Percentiles rank a stretch among this genome's conserved stretches.
Conservation (phyloP, 2,888 invertebrate species). For the Automeris io region DNA sequence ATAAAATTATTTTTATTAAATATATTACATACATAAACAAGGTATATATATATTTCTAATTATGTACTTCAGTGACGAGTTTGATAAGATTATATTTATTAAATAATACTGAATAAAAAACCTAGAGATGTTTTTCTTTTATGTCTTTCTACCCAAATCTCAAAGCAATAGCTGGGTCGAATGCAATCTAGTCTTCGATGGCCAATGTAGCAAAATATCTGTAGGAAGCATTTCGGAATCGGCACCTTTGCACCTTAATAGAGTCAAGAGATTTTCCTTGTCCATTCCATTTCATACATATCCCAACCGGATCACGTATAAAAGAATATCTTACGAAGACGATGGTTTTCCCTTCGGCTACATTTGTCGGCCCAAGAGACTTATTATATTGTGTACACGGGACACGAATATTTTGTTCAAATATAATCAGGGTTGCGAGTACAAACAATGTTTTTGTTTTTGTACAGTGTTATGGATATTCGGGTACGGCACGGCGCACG, state of each 20-base stretch:
- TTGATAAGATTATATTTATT: too few species aligned
- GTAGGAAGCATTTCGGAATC: constrained; percentile 52
- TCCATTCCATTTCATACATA: constrained; percentile 55
- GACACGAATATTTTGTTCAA: constrained; percentile 69
- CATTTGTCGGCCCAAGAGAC: constrained; percentile 70
- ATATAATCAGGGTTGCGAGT: constrained; percentile 71
- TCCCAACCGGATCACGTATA: constrained; percentile 61
- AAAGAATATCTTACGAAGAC: constrained; percentile 47
- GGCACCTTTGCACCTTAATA: constrained; percentile 63
- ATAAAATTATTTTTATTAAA: too few species aligned
- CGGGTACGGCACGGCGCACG: too few species aligned
- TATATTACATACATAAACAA: too few species aligned
- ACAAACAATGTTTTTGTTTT: constrained; percentile 68
- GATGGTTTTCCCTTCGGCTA: constrained; percentile 68
- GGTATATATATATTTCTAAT: too few species aligned
- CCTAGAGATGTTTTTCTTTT: constrained; percentile 26
- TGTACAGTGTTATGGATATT: constrained; percentile 55
- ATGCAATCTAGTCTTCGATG: constrained; percentile 34
- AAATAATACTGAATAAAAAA: too few species aligned
- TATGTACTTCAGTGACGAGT: too few species aligned
- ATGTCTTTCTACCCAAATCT: constrained; percentile 41
- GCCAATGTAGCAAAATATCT: constrained; percentile 59
- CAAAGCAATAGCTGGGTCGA: constrained; percentile 53
- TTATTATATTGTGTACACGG: constrained; percentile 72
- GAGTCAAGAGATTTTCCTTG: constrained; percentile 67